Percentiles rank a stretch among this genome's conserved stretches.
These are phyloP conservation scores for Trichomycterus rosablanca DNA, from an alignment of 2,113 vertebrate genomes.

Conservation along the genomic window DNA sequence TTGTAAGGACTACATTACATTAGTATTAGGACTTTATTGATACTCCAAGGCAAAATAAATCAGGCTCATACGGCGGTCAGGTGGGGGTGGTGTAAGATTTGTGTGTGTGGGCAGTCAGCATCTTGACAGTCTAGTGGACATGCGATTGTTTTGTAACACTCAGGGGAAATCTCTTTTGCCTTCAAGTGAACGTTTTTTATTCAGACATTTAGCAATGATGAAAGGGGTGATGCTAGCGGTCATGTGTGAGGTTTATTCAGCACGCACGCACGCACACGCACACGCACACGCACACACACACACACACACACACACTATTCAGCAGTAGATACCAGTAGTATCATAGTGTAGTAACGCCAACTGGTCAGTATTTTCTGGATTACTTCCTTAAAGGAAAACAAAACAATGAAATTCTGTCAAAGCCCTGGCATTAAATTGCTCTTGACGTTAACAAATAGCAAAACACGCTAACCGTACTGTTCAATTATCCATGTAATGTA, in stretches of 20 bases:
- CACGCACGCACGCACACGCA: background rate
- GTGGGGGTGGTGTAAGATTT: slow-evolving; percentile 31
- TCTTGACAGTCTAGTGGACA: slow-evolving; percentile 23
- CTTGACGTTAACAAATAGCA: too few species aligned
- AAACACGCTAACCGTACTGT: background rate
- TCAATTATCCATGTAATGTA: slow-evolving; percentile 1
- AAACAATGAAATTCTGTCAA: too few species aligned
- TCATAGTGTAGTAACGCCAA: background rate
- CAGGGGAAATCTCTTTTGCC: slow-evolving; percentile 67
- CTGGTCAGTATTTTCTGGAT: slow-evolving; percentile 19
- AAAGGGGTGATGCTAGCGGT: slow-evolving; percentile 17
- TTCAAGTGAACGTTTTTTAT: slow-evolving; percentile 54
- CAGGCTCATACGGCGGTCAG: too few species aligned
- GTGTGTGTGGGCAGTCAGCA: slow-evolving; percentile 2
- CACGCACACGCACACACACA: background rate
- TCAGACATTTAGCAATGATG: slow-evolving; percentile 22
- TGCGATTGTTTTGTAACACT: slow-evolving; percentile 67
- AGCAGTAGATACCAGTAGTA: background rate
- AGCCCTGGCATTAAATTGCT: too few species aligned
- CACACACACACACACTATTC: too few species aligned
- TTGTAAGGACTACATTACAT: too few species aligned
- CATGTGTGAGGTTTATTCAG: background rate
- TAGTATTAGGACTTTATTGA: too few species aligned
- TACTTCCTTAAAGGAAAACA: too few species aligned
- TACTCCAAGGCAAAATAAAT: too few species aligned